Evolutionary conservation across 2,797 vertebrate genomes (phyloP), one percentile per base, ranked within the genome.

Genomic region (Threskiornis aethiopicus): DNA sequence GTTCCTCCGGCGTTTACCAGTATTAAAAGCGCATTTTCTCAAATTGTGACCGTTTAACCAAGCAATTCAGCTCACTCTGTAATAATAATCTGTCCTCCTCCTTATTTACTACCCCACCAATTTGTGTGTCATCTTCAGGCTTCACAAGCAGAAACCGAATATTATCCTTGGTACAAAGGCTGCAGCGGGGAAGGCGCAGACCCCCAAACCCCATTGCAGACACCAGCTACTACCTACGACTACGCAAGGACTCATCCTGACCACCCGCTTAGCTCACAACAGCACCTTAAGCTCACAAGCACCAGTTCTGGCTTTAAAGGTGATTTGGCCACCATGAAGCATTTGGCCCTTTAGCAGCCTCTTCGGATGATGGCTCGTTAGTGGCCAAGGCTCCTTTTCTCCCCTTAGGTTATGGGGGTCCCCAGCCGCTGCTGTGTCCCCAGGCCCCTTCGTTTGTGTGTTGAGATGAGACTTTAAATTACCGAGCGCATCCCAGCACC

Each of bases 351-450:
- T 69, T 3, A 31, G 28, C 51, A 78, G 16, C 73, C 22, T 61
- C n/a, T 10, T 0, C 0, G 17, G 42, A 37, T 31, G 58, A 51
- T 1, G 12, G 54, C 6, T 69, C 3, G 0, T 58, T 42, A 42
- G 44, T 10, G 29, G 41, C 10, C 5, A 3, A 15, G 16, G 24
- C 0, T 61, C 20, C 35, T 57, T 44, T 37, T 24, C 24, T 81
- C 61, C 15, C 2, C 0, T 4, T 21, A 69, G 24, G 8, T 58
- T 59, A 35, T 51, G 25, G 35, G 15, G 29, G 6, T 22, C 13
- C 3, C n/a, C 0, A 0, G 20, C 13, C 39, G 26, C 39, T 59
- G 5, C 19, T n/a, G 25, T 16, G 14, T 6, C 44, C 29, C 20
- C 3, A 11, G 2, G 24, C 9, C 13, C 29, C 24, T 62, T 39